phyloP scores from a whole-genome alignment of 2,113 vertebrate species.

The Labeo rohita region DNA sequence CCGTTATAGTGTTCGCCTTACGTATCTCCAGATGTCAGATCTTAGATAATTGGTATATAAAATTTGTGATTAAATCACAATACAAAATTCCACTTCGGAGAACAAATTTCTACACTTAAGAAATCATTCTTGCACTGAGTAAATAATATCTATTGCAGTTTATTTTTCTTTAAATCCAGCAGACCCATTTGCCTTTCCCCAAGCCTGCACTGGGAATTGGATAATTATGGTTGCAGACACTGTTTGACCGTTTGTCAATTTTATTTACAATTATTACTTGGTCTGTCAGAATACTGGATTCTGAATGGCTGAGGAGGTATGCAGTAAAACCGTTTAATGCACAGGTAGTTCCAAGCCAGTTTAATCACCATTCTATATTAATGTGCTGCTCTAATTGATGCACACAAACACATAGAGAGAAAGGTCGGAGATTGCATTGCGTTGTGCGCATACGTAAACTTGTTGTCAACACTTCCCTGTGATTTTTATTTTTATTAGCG shows the following conservation, averaged over 20 bases:
- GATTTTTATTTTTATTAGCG: too few relatives aligned
- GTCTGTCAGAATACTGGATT: too few relatives aligned
- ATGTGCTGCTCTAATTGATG: too few relatives aligned
- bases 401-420: too few relatives aligned
- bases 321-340: too few relatives aligned
- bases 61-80: constrained; percentile 7
- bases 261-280: background rate
- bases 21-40: constrained; percentile 27
- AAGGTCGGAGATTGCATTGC: too few relatives aligned
- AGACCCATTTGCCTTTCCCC: background rate
- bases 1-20: constrained; percentile 21
- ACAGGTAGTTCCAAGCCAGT: too few relatives aligned
- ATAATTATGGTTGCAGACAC: background rate
- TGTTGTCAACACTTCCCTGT: too few relatives aligned
- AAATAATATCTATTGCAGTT: background rate
- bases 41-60: constrained; percentile 26
- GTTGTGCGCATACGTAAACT: too few relatives aligned
- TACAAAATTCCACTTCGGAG: background rate
- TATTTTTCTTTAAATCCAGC: background rate
- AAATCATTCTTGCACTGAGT: background rate
- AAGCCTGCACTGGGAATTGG: background rate
- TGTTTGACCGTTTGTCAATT: background rate
- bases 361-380: too few relatives aligned
- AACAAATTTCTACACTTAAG: background rate
- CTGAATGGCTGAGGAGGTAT: too few relatives aligned